Percentiles rank a stretch among this genome's conserved stretches.
Conservation (phyloP, 2,113 vertebrate species). For the Eudorcas thomsonii region DNA sequence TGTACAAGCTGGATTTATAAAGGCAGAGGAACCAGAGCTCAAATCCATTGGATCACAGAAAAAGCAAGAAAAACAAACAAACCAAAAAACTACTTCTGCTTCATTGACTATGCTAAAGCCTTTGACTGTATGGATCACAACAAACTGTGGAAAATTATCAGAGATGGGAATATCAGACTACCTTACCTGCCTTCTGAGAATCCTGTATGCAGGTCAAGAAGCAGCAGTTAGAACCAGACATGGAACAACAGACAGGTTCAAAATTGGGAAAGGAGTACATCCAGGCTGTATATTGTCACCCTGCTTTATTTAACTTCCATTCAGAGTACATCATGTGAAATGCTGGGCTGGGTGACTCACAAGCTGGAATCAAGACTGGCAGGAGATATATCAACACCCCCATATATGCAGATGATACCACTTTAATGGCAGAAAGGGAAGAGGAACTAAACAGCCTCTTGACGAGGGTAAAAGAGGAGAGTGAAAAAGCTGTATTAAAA, state of each 20-base stretch:
- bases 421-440: neutral
- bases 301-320: neutral
- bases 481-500: neutral
- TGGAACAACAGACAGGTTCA: neutral
- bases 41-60: neutral
- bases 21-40: neutral
- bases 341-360: neutral
- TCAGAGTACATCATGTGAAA: neutral
- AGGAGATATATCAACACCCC: neutral
- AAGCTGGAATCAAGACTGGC: neutral
- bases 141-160: neutral
- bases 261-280: neutral
- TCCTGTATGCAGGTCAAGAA: neutral
- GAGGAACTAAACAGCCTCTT: neutral
- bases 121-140: neutral
- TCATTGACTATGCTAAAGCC: neutral
- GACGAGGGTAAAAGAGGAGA: neutral
- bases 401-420: neutral
- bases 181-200: neutral
- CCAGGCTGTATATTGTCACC: neutral
- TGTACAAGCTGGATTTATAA: neutral
- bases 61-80: neutral
- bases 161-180: neutral
- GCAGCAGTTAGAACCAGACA: neutral
- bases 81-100: neutral